Conservation (phyloP, 2,888 invertebrate genomes). For the Philereme transversata region DNA sequence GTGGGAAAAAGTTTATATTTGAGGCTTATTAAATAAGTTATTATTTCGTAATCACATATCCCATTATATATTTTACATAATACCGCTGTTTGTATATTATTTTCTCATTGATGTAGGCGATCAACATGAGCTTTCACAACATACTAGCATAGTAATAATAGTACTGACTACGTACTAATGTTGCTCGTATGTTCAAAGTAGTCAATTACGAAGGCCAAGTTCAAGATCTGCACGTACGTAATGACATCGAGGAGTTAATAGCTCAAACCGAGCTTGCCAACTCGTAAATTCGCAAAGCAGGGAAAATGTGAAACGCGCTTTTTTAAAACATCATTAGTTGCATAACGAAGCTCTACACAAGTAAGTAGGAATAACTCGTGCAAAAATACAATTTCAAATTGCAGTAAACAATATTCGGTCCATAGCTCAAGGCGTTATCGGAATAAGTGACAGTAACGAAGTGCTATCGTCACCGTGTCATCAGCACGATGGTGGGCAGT, state of each 20-base stretch:
- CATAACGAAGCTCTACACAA: slow-evolving; percentile 20
- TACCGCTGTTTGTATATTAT: slow-evolving; percentile 10
- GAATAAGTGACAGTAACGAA: slow-evolving; percentile 14
- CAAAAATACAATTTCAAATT: slow-evolving; percentile 14
- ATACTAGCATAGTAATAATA: slow-evolving; percentile 19
- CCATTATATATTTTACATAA: slow-evolving; percentile 9
- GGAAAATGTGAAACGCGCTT: slow-evolving; percentile 33
- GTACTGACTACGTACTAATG: slow-evolving; percentile 8
- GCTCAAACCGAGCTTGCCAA: slow-evolving; percentile 38
- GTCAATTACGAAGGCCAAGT: slow-evolving; percentile 39
- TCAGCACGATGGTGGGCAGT: slow-evolving; percentile 8
- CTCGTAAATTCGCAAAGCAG: slow-evolving; percentile 37
- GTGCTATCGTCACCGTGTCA: slow-evolving; percentile 18
- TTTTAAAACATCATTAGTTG: slow-evolving; percentile 37
- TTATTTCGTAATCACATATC: slow-evolving; percentile 12
- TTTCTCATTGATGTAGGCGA: slow-evolving; percentile 23
- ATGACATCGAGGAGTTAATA: slow-evolving; percentile 39
- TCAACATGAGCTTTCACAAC: slow-evolving; percentile 23
- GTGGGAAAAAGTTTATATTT: slow-evolving; percentile 21
- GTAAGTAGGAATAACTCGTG: neutral
- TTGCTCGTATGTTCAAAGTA: slow-evolving; percentile 21
- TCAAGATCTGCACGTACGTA: slow-evolving; percentile 36
- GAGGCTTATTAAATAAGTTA: too few relatives aligned
- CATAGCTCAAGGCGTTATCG: slow-evolving; percentile 12
- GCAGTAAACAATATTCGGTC: slow-evolving; percentile 8